phyloP scores from a whole-genome alignment of 2,113 vertebrate species.

The Riparia riparia region DNA sequence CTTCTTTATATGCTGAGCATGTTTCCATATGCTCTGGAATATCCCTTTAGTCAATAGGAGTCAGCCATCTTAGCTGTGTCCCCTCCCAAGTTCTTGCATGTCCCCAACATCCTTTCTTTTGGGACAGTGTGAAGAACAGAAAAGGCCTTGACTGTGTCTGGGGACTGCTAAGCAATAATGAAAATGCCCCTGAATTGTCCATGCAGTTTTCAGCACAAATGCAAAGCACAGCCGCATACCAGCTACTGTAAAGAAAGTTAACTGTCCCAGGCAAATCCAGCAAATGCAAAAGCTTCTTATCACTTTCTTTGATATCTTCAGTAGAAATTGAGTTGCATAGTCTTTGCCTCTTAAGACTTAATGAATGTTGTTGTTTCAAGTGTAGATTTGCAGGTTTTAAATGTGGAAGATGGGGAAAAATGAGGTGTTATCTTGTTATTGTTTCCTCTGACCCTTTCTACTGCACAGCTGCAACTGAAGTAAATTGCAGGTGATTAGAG shows the following conservation, averaged over 20 bases:
- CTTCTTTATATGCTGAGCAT: not conserved
- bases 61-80: not conserved
- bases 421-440: not conserved
- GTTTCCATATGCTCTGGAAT: not conserved
- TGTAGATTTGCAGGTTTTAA: not conserved
- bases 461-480: not conserved
- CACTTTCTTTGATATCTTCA: not conserved
- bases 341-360: not conserved
- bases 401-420: not conserved
- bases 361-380: not conserved
- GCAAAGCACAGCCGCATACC: not conserved
- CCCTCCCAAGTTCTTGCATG: not conserved
- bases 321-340: not conserved
- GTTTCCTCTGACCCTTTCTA: not conserved
- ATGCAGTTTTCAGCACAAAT: not conserved
- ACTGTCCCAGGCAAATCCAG: not conserved
- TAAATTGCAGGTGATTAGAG: constrained; percentile 23
- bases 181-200: not conserved
- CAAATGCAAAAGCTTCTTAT: not conserved
- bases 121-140: not conserved
- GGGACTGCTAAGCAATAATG: not conserved
- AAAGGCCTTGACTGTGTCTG: not conserved
- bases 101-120: not conserved
- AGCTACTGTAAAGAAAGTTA: not conserved
- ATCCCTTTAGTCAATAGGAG: not conserved